A percentile compares a stretch with the other conserved stretches of the same genome.
phyloP scores from a whole-genome alignment of 1,140 invertebrate genomes.

The Drosophila elegans region DNA sequence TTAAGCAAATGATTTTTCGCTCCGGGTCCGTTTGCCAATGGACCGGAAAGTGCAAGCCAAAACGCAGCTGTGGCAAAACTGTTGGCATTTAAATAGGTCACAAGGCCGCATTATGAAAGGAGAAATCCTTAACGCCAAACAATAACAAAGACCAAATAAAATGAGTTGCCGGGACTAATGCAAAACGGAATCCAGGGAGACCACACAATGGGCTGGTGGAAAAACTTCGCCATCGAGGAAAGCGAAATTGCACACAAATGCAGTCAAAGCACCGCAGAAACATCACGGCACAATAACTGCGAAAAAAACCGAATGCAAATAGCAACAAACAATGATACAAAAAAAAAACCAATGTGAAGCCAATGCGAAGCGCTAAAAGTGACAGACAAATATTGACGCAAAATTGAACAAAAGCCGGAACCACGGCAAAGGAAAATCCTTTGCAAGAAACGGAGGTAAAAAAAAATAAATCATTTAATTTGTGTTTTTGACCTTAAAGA shows the following conservation, averaged over 20 bases:
- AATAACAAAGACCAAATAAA: conserved; percentile 54
- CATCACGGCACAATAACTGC: conserved; percentile 22
- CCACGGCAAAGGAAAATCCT: conserved; percentile 8
- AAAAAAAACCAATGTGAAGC: conserved; percentile 28
- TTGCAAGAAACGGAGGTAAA: neutral
- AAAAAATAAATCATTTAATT: conserved; percentile 10
- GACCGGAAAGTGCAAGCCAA: conserved; percentile 33
- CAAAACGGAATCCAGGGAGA: conserved; percentile 27
- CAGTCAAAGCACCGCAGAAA: conserved; percentile 47
- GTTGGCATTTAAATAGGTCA: conserved; percentile 42
- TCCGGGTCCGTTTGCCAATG: conserved; percentile 34
- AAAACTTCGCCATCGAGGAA: conserved; percentile 19
- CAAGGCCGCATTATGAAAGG: conserved; percentile 30
- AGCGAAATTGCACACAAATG: conserved; percentile 56
- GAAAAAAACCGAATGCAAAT: conserved; percentile 19
- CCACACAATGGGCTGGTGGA: conserved; percentile 16
- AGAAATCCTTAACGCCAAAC: conserved; percentile 52
- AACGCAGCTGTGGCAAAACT: conserved; percentile 38
- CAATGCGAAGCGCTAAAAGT: conserved; percentile 45
- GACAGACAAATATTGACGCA: conserved; percentile 39
- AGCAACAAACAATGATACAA: conserved; percentile 17
- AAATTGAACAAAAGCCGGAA: conserved; percentile 26
- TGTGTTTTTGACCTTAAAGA: too few relatives aligned
- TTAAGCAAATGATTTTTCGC: conserved; percentile 59
- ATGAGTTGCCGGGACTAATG: conserved; percentile 35